phyloP scores from a whole-genome alignment of 2,113 vertebrate species.

The Pelusios castaneus region DNA sequence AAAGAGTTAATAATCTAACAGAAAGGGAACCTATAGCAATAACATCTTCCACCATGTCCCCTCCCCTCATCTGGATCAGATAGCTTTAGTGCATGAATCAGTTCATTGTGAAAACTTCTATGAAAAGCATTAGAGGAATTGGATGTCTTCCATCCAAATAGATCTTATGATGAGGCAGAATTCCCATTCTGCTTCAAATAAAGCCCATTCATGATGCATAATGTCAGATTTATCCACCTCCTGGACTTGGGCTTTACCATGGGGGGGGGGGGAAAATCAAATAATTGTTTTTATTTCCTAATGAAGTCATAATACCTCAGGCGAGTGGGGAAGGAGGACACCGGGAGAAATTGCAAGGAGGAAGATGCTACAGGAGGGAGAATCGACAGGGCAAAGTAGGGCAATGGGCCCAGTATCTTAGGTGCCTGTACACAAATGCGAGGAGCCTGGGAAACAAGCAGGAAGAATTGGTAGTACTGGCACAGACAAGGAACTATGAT shows the following conservation, averaged over 20 bases:
- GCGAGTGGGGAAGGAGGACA: too few relatives aligned
- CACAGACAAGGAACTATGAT: too few relatives aligned
- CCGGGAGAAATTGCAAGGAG: too few relatives aligned
- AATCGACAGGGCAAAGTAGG: too few relatives aligned
- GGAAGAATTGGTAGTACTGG: too few relatives aligned
- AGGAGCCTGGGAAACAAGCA: too few relatives aligned
- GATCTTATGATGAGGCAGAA: slow-evolving; percentile 47
- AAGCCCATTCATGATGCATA: slow-evolving; percentile 39
- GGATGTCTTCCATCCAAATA: slow-evolving; percentile 57
- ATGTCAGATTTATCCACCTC: slow-evolving; percentile 6
- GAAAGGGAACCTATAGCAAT: slow-evolving; percentile 6
- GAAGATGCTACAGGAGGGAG: too few relatives aligned
- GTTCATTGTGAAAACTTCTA: slow-evolving; percentile 67
- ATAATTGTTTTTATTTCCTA: too few relatives aligned
- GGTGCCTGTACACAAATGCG: too few relatives aligned
- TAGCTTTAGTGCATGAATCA: slow-evolving; percentile 45
- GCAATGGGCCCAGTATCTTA: too few relatives aligned
- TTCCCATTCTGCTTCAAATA: slow-evolving; percentile 29
- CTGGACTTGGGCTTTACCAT: background rate
- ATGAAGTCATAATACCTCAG: too few relatives aligned
- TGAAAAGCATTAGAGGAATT: slow-evolving; percentile 66
- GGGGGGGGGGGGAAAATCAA: too few relatives aligned
- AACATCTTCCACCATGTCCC: slow-evolving; percentile 49
- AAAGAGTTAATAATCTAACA: slow-evolving; percentile 46
- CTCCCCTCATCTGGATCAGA: slow-evolving; percentile 50